Conservation (phyloP, 2,113 vertebrate species). For the Dipodomys ordii region DNA sequence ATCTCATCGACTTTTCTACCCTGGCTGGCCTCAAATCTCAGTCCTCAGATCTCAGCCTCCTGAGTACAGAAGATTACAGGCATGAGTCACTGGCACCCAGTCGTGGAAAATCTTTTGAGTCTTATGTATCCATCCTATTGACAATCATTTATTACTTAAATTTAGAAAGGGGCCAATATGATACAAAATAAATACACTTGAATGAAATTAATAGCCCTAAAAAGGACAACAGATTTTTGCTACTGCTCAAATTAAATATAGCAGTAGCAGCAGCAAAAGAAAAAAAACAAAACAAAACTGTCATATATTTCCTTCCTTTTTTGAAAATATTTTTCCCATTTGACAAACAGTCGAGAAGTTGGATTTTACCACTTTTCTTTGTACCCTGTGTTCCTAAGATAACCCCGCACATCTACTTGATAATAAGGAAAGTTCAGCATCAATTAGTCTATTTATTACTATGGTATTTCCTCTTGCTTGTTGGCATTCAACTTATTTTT, state of each 20-base stretch:
- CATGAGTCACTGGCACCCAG: too few relatives aligned
- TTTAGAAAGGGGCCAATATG: not conserved
- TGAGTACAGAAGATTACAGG: too few relatives aligned
- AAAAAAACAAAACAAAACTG: conserved; percentile 44
- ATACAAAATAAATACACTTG: conserved; percentile 49
- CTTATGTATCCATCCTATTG: not conserved
- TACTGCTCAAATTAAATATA: conserved; percentile 58
- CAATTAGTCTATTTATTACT: not conserved
- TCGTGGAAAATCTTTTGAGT: conserved; percentile 10
- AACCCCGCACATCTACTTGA: not conserved
- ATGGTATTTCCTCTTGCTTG: conserved; percentile 17
- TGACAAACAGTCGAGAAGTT: conserved; percentile 29
- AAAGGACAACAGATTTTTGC: conserved; percentile 49
- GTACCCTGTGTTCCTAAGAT: not conserved
- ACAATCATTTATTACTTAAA: conserved; percentile 44
- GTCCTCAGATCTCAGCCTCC: too few relatives aligned
- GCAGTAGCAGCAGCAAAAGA: not conserved
- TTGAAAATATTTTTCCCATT: not conserved
- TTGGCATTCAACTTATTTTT: conserved; percentile 52
- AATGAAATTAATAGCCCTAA: conserved; percentile 62
- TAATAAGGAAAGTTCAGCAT: conserved; percentile 1
- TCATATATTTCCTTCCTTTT: conserved; percentile 75
- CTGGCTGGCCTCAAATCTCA: too few relatives aligned
- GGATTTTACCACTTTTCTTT: conserved; percentile 57
- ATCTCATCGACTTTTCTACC: too few relatives aligned